A percentile compares a stretch with the other conserved stretches of the same genome.
These are phyloP conservation scores for Genyomyrus donnyi DNA, from an alignment of 2,113 vertebrate species.

Conservation along the genomic window DNA sequence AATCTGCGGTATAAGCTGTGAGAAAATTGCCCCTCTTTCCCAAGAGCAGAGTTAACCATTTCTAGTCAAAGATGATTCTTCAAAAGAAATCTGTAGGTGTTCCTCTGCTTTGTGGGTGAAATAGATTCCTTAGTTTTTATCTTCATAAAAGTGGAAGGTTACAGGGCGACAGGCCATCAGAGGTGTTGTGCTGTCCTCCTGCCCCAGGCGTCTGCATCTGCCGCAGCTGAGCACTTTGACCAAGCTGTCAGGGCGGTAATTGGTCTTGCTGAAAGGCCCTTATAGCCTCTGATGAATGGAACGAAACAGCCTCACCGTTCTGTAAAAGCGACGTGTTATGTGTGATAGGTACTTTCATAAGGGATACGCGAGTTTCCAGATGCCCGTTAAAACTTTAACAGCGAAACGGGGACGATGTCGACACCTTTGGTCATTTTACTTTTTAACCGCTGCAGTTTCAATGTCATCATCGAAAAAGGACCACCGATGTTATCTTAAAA, in stretches of 20 bases:
- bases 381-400: background rate
- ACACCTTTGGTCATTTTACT: background rate
- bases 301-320: background rate
- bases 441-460: background rate
- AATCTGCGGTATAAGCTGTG: background rate
- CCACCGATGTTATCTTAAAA: background rate
- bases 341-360: background rate
- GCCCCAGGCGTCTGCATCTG: background rate
- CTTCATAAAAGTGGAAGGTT: background rate
- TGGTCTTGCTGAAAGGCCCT: background rate
- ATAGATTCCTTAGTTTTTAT: background rate
- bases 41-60: background rate
- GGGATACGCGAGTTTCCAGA: background rate
- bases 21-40: background rate
- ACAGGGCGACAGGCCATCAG: background rate
- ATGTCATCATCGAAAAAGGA: background rate
- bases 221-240: background rate
- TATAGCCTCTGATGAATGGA: conserved; percentile 6
- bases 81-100: background rate
- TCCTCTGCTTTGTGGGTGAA: background rate
- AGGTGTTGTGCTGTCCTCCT: background rate
- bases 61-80: background rate
- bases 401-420: too few relatives aligned
- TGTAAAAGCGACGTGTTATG: background rate
- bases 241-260: background rate